Conservation (phyloP, 2,113 vertebrate species). For the Elephantulus edwardii region DNA sequence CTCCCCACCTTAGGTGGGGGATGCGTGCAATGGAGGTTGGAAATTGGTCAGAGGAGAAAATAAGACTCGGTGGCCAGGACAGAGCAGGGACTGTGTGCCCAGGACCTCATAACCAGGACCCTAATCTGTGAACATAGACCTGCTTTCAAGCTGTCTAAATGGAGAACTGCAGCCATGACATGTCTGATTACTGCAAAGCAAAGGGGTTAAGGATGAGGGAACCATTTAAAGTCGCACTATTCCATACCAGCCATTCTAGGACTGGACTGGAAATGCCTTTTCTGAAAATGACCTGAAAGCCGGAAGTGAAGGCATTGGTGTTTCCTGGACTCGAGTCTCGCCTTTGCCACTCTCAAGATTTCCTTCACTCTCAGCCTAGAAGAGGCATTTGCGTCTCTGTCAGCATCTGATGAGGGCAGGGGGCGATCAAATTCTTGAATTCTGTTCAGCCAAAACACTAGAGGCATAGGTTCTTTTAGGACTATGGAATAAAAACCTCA, state of each 20-base stretch:
- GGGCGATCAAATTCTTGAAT: not conserved
- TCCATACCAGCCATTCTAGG: not conserved
- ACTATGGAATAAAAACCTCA: too few species aligned
- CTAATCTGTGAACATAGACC: not conserved
- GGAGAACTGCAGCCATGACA: not conserved
- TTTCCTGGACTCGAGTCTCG: not conserved
- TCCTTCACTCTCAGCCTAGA: not conserved
- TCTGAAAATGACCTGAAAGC: not conserved
- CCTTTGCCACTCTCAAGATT: not conserved
- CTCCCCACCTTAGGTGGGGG: not conserved
- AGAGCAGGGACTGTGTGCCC: not conserved
- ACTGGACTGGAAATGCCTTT: not conserved
- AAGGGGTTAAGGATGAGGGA: not conserved
- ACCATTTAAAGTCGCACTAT: not conserved
- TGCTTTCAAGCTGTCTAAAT: not conserved
- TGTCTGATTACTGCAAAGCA: not conserved
- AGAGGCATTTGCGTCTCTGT: not conserved
- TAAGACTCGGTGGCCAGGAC: not conserved
- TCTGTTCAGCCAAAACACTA: not conserved
- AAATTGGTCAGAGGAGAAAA: not conserved
- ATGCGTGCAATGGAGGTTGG: not conserved
- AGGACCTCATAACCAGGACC: not conserved
- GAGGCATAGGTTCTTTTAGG: not conserved
- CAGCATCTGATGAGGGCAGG: not conserved
- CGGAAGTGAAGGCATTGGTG: not conserved